A percentile compares a stretch with the other conserved stretches of the same genome.
phyloP scores from a whole-genome alignment of 2,113 vertebrate genomes.

The Neolamprologus hecqui region DNA sequence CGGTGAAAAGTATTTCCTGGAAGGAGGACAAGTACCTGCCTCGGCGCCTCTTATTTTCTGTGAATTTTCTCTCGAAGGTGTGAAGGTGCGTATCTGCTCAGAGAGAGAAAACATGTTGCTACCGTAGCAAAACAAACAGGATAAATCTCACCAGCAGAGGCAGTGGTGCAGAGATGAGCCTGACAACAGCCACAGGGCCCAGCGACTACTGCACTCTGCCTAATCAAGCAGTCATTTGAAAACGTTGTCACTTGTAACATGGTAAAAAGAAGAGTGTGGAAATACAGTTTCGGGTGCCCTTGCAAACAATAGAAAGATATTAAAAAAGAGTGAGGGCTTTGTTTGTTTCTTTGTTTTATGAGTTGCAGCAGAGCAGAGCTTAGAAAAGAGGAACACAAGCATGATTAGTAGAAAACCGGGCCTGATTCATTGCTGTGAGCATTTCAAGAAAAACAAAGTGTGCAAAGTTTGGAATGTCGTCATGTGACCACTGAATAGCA shows the following conservation, averaged over 20 bases:
- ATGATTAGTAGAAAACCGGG: background rate
- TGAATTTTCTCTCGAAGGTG: slow-evolving; percentile 44
- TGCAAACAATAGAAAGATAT: background rate
- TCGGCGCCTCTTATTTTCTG: background rate
- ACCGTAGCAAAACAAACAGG: slow-evolving; percentile 64
- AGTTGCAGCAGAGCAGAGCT: background rate
- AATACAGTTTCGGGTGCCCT: background rate
- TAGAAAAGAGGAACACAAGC: background rate
- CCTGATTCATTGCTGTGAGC: background rate
- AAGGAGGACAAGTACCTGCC: slow-evolving; percentile 1
- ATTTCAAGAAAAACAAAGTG: background rate
- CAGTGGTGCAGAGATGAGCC: slow-evolving; percentile 45
- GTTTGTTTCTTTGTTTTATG: background rate
- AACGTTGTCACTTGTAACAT: slow-evolving; percentile 36
- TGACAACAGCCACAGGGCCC: slow-evolving; percentile 60
- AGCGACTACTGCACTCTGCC: slow-evolving; percentile 26
- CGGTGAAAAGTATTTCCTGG: slow-evolving; percentile 14
- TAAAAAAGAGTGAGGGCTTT: background rate
- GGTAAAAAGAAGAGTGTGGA: background rate
- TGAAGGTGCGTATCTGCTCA: slow-evolving; percentile 48
- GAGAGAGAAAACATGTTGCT: slow-evolving; percentile 42
- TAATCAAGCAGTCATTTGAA: slow-evolving; percentile 61
- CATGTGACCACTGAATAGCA: background rate
- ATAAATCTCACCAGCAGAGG: slow-evolving; percentile 61
- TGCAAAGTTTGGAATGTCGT: background rate